Conservation (phyloP, 2,113 vertebrate species). For the Tyto alba region DNA sequence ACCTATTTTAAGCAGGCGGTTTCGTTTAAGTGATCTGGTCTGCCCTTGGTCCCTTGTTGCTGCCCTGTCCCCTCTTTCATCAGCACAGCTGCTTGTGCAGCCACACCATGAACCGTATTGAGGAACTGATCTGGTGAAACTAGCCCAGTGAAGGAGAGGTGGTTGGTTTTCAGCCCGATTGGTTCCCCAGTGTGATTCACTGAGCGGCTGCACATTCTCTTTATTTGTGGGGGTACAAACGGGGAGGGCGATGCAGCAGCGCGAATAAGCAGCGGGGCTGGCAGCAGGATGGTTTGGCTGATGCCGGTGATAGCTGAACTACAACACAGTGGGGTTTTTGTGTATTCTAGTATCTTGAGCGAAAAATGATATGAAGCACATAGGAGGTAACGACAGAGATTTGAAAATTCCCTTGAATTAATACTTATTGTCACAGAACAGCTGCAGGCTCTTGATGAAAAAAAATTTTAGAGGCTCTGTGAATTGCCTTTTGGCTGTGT, state of each 20-base stretch:
- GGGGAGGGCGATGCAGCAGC: neutral
- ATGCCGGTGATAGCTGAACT: neutral
- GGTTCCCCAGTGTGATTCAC: accelerated
- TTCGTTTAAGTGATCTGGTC: neutral
- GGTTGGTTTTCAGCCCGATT: neutral
- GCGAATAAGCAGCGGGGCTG: neutral
- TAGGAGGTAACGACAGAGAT: neutral
- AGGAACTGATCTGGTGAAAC: neutral
- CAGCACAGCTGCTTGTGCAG: neutral
- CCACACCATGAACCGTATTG: accelerated
- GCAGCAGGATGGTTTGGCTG: neutral
- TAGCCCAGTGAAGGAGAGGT: neutral
- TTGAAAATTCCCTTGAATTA: neutral
- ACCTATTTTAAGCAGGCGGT: accelerated
- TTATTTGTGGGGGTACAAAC: neutral
- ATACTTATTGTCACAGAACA: neutral
- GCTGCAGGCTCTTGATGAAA: neutral
- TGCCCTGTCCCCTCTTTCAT: accelerated
- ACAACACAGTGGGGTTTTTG: neutral
- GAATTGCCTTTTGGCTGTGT: neutral
- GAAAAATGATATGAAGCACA: neutral
- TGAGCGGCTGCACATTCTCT: neutral
- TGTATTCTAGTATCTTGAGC: neutral
- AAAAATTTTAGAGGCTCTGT: neutral
- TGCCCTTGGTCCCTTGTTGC: neutral